Evolutionary conservation across 1,140 invertebrate species (phyloP), one percentile per base, ranked within the genome.

Genomic region (Phocides pigmalion): DNA sequence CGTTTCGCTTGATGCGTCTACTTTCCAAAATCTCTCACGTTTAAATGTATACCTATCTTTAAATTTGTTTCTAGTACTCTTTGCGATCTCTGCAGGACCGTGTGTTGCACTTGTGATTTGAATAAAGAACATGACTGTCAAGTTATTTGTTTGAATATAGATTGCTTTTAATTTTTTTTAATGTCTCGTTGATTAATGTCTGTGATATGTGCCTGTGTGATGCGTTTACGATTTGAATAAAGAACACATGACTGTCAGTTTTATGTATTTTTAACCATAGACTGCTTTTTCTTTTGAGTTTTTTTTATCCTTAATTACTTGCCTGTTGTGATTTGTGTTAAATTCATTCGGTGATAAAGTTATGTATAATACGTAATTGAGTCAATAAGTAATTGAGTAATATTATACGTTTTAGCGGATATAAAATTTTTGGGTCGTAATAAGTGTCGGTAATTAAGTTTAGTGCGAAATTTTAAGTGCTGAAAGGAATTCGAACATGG

Each of bases 11-110:
- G 58, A 42, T 82, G 77, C 63, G 62, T 69, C 70, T 62, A 87
- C 87, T 89, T 89, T 89, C 85, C 79, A 88, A 89, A 89, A 85
- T 76, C 66, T 79, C 74, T 73, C 77, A 64, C 64, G 65, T 67
- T 59, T 70, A 68, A 72, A 74, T 61, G 25, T 28, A 28, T 35
- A 64, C 71, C 68, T 66, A 66, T 64, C 53, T 61, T 64, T 39
- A 71, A 67, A 46, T 39, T 59, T 59, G 42, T 59, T 14, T 32
- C 41, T 54, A 67, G 65, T 67, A 25, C 54, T 62, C 35, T 67
- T 22, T 20, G 35, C 16, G 42, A 16, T 35, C 49, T 50, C 19
- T 8, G 22, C 28, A 53, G 41, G 50, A 41, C 35, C 62, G 64
- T 53, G 41, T 61, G 53, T 46, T 42, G 6, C 0, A 14, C 25